Base-by-base conservation (phyloP, 2,113 vertebrate species). In the Lepus americanus region DNA sequence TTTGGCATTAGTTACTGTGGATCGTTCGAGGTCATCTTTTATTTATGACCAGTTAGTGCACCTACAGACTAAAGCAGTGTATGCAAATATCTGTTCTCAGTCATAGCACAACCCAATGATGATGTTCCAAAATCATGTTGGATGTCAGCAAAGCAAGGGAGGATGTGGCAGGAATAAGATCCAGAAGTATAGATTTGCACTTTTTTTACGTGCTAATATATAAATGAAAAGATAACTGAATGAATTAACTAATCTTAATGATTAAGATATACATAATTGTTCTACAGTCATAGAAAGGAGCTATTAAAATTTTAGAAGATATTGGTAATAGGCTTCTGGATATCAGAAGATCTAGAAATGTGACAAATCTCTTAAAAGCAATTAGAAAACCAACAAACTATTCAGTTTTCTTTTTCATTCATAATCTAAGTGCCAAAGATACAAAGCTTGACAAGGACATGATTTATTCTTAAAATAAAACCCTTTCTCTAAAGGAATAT, bases 391-490 rank as follows among this genome's bases (percentile, higher is more conserved):
- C n/a, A 81, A 95, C 20, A 89, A 9, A 33, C 9, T 80, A 53
- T 7, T 83, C 5, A 31, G 1, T 66, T 79, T 89, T 73, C 10
- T 89, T 2, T 84, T 90, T 93, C 44, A 59, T 63, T 87, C 16
- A 72, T 67, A 85, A 84, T 92, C 31, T 53, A 94, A n/a, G 9
- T 85, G 11, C 33, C 23, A 20, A 0, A 49, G 11, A 29, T 59
- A 72, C 17, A 25, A 95, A 10, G 0, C 17, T 83, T 95, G 25
- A 17, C 79, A 67, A 44, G 39, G 11, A 82, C 74, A 19, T 6
- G 25, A 27, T 94, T 94, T 93, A 33, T 83, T 90, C 44, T 92
- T 66, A 77, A 84, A 93, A 59, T 55, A 0, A 16, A n/a, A 76
- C 22, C 2, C 29, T 87, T 66, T 88, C 9, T 66, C 61, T 93